Base-by-base conservation (phyloP, 2,888 invertebrate species). In the Emesis castigata region DNA sequence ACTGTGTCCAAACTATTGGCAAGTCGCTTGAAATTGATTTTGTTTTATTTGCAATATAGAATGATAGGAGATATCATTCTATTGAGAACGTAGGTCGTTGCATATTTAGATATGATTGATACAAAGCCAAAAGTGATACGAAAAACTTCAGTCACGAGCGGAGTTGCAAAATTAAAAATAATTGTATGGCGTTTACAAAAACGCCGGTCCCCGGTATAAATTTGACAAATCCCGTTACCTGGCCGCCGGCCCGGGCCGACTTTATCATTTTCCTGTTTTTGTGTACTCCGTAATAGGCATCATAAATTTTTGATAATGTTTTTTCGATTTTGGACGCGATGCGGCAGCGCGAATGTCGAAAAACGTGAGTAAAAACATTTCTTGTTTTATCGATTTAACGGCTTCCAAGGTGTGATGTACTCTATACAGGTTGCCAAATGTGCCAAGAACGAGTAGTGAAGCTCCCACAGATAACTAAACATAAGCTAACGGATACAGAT, bases 301-400 rank as follows among this genome's bases (percentile, higher is more conserved):
- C 93, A 94, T 94, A 94, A 92, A 94, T 94, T 93, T 92, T 92
- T 93, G 92, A 94, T 93, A 92, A 89, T 89, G 90, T 91, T 92
- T 91, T 91, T 91, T 89, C 89, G 91, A 90, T 91, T 91, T 91
- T 88, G 86, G 85, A 88, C 86, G 86, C 88, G 86, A 61, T 22
- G 77, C 69, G 31, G 73, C 77, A 73, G 72, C 62, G 48, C 62
- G 62, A 48, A 72, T 73, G 79, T 74, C 72, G 64, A 76, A 79
- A 81, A 79, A 81, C 76, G 71, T 77, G 77, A 62, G 62, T 69
- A 72, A 77, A 77, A 77, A 73, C 77, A 61, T 61, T 61, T 61
- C 61, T 61, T 61, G 61, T 61, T 61, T 61, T 26, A 58, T 58
- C 58, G 58, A 58, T 58, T 20, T 58, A 58, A 58, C 58, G 26